A percentile compares a stretch with the other conserved stretches of the same genome.
Evolutionary conservation across 2,888 invertebrate species (phyloP).

Genomic region (Luperina testacea): DNA sequence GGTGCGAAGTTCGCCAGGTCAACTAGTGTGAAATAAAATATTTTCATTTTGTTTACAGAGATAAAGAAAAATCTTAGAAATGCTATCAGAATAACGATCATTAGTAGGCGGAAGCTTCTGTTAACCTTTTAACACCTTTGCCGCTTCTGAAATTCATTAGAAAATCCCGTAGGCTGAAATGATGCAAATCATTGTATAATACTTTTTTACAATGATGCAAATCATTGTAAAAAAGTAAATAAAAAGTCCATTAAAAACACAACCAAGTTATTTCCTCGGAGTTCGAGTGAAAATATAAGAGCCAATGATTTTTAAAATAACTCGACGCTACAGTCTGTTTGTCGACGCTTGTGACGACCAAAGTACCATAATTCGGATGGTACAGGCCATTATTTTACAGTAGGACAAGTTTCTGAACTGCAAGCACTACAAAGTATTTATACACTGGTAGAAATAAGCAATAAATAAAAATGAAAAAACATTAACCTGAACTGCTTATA

Average conservation of each 20-base stretch:
- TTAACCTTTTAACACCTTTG: not conserved
- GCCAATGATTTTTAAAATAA: slow-evolving; percentile 37
- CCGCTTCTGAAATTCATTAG: not conserved
- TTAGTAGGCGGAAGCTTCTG: not conserved
- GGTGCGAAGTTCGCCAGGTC: no score
- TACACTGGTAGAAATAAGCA: no score
- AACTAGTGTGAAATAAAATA: not conserved
- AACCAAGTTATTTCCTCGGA: slow-evolving; percentile 15
- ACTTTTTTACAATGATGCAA: not conserved
- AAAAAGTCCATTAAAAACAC: slow-evolving; percentile 34
- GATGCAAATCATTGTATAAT: not conserved
- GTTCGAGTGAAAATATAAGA: slow-evolving; percentile 24
- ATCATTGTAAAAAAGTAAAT: slow-evolving; percentile 20
- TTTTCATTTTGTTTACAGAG: not conserved
- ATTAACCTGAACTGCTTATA: no score
- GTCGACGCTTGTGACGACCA: not conserved
- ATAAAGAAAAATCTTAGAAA: not conserved
- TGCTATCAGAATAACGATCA: not conserved
- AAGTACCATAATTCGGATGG: not conserved
- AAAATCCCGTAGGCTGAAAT: not conserved
- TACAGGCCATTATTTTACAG: not conserved
- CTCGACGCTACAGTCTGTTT: slow-evolving; percentile 14
- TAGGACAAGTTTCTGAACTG: not conserved
- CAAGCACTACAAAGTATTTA: no score
- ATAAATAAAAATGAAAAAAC: no score